Conservation (phyloP, 2,797 vertebrate genomes). For the Ciconia nigra region DNA sequence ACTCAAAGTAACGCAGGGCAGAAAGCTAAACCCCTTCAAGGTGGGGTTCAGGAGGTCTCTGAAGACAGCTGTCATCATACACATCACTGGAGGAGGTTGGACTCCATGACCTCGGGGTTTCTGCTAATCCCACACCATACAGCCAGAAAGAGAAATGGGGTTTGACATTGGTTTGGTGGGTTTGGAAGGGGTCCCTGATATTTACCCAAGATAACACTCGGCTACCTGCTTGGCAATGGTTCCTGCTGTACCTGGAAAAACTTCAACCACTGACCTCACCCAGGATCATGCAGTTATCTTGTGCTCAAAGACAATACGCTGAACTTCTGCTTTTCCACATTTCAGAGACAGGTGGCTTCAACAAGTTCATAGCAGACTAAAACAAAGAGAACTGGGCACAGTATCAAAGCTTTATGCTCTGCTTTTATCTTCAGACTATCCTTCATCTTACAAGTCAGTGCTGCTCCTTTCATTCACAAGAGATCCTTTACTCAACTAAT, state of each 20-base stretch:
- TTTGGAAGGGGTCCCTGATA: background rate
- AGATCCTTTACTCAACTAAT: background rate
- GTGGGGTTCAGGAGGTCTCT: background rate
- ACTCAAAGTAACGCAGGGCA: rapidly evolving
- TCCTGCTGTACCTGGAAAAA: background rate
- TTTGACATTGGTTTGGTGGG: background rate
- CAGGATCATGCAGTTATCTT: background rate
- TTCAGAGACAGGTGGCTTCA: background rate
- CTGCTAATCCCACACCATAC: background rate
- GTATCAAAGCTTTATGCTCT: background rate
- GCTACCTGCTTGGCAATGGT: background rate
- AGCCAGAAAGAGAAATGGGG: background rate
- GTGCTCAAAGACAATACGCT: background rate
- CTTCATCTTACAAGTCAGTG: background rate
- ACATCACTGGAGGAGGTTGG: background rate
- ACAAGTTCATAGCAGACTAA: background rate
- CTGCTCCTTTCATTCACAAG: background rate
- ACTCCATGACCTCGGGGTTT: background rate
- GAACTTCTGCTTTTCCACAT: background rate
- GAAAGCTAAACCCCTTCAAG: background rate
- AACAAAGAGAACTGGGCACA: background rate
- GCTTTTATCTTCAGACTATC: background rate
- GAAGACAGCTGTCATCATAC: background rate
- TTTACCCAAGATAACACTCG: background rate
- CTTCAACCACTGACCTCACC: background rate